These are phyloP conservation scores for Molossus molossus DNA, from an alignment of 2,797 vertebrate genomes.

Conservation along the genomic window DNA sequence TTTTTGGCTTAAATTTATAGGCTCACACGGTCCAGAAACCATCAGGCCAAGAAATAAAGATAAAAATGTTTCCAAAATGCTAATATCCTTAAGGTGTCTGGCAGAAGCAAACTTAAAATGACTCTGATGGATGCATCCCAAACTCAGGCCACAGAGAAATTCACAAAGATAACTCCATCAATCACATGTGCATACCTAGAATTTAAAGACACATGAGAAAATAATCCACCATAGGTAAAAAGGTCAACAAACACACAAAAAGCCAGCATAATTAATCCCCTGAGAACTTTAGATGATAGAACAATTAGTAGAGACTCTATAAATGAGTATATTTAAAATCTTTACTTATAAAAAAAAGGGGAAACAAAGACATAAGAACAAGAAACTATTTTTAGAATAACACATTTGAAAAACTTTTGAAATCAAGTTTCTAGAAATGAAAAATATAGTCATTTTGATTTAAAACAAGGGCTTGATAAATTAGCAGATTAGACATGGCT, in stretches of 20 bases:
- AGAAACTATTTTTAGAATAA: slow-evolving; percentile 7
- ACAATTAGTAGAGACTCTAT: neutral
- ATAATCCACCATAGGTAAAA: neutral
- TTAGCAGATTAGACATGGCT: slow-evolving; percentile 27
- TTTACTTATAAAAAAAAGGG: neutral
- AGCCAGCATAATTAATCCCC: neutral
- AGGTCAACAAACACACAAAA: neutral
- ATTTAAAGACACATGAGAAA: slow-evolving; percentile 7
- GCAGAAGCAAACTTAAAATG: slow-evolving; percentile 29
- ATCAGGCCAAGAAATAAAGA: slow-evolving; percentile 40
- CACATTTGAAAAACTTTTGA: neutral
- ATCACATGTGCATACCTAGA: neutral
- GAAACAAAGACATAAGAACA: slow-evolving; percentile 3
- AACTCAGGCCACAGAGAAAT: neutral
- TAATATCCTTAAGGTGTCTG: neutral
- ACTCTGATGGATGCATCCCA: neutral
- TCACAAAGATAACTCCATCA: neutral
- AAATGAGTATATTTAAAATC: neutral
- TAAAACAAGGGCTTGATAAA: neutral
- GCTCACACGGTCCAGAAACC: neutral
- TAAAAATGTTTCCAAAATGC: slow-evolving; percentile 60
- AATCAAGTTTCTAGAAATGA: slow-evolving; percentile 2
- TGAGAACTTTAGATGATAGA: neutral
- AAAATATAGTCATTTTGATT: neutral
- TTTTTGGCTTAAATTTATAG: slow-evolving; percentile 45